Percentiles rank a stretch among this genome's conserved stretches.
Evolutionary conservation across 2,888 invertebrate genomes (phyloP).

Genomic region (Pachymerium ferrugineum): DNA sequence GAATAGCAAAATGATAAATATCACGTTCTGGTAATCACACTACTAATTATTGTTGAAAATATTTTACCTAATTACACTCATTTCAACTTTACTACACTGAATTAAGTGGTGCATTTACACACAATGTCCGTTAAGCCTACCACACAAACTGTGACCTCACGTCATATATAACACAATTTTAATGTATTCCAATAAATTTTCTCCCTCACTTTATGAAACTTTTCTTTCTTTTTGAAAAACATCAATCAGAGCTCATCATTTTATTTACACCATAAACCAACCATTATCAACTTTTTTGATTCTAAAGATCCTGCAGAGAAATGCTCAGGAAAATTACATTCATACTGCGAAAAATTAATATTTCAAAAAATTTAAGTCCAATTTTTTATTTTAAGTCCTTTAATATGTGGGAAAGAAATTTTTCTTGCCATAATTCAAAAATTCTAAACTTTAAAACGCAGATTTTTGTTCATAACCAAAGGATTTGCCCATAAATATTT

Average conservation of each 20-base stretch:
- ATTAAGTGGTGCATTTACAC: slow-evolving; percentile 17
- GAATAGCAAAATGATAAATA: slow-evolving; percentile 27
- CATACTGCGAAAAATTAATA: no score
- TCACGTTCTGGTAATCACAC: background rate
- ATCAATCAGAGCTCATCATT: background rate
- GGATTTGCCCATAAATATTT: background rate
- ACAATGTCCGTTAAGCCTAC: slow-evolving; percentile 19
- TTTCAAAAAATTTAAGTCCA: no score
- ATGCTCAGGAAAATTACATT: no score
- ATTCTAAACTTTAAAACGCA: no score
- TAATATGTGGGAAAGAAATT: no score
- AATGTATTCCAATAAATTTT: background rate
- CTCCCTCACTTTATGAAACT: background rate
- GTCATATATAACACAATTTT: slow-evolving; percentile 16
- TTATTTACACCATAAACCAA: no score
- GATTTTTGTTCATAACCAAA: no score
- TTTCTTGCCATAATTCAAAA: no score
- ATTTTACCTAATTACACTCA: slow-evolving; percentile 24
- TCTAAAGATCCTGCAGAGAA: no score
- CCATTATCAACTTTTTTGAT: no score
- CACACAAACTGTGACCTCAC: background rate
- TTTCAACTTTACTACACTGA: slow-evolving; percentile 12
- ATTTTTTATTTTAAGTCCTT: no score
- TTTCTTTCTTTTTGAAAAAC: background rate
- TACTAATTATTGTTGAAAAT: slow-evolving; percentile 20